Evolutionary conservation across 2,113 vertebrate species (phyloP), one percentile per base, ranked within the genome.

Genomic region (Epinephelus lanceolatus): DNA sequence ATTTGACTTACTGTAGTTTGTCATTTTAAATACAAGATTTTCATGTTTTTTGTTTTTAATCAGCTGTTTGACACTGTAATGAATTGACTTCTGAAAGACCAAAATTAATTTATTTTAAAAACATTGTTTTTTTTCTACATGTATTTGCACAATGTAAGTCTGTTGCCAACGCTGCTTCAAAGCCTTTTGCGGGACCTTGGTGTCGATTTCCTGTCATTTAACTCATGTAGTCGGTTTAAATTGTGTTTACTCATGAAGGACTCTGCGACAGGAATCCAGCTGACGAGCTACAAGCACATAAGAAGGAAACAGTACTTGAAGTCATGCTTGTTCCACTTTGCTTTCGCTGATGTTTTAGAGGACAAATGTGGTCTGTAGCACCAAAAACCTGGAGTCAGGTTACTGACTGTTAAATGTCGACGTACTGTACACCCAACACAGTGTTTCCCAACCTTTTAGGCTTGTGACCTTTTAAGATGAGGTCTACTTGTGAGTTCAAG

Each of bases 231-330:
- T 42, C 21, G 1, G 7, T 56, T 42, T 18, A 17, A 23, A 17
- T 55, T 13, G 9, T 18, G 13, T 80, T 82, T 55, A 37, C 47
- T 53, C 18, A 12, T 76, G 45, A 70, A 53, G 30, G 45, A 76
- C 17, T 78, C 33, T 37, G n/a, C 68, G 27, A 42, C 61, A 27
- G 21, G 11, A 25, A n/a, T 45, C 69, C n/a, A 49, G 15, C 56
- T 23, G 45, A 27, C 3, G 23, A 66, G 66, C 6, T 5, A 19
- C 18, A 56, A 80, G 59, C 68, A 74, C 40, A 56, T 7, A 23
- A 27, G 60, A 56, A n/a, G 47, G 19, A 65, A 27, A 49, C 18
- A 10, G 19, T 76, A 74, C 69, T 77, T 86, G 59, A 76, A 86
- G 75, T 40, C 11, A 15, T 3, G 47, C 47, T 71, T 40, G 17